Evolutionary conservation across 2,888 invertebrate species (phyloP), one percentile per base, ranked within the genome.

Genomic region (Drosophila testacea): DNA sequence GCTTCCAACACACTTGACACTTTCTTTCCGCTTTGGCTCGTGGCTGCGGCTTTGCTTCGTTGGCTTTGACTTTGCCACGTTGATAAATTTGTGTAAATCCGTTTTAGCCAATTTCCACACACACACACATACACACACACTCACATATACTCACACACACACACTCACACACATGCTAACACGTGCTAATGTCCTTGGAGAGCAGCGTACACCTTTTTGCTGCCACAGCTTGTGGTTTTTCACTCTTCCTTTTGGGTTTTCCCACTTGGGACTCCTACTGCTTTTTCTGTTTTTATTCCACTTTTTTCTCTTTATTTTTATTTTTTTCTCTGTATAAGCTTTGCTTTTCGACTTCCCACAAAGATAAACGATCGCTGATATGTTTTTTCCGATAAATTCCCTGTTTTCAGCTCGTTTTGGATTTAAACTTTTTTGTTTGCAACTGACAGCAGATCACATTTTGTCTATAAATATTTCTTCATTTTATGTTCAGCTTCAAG

Each of bases 21-120:
- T 88, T 90, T 87, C 78, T 77, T 83, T 82, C 74, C 80, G 83
- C 73, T 74, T 46, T 55, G 64, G 79, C 69, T 75, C 69, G 73
- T 78, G 73, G 73, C 73, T 78, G 67, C 69, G 79, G 69, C 68
- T 70, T 65, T 73, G 81, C 73, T 79, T 81, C 88, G 84, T 77
- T 79, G 76, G 73, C 79, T 79, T 72, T 80, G 83, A 76, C 88
- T 80, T 79, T 77, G 70, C 86, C 79, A 82, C 83, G 83, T 88
- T 89, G 88, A 89, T 90, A 89, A 89, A 89, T 89, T 89, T 86
- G 84, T 89, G 82, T 90, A 90, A 89, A 89, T 89, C 90, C 90
- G 88, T 90, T 90, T 89, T 81, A 88, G 86, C 83, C 80, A 81
- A 88, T 90, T 89, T 84, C 84, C 81, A 85, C 77, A 65, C 74